These are phyloP conservation scores for Chaetodon auriga DNA, from an alignment of 2,113 vertebrate genomes.

Conservation along the genomic window DNA sequence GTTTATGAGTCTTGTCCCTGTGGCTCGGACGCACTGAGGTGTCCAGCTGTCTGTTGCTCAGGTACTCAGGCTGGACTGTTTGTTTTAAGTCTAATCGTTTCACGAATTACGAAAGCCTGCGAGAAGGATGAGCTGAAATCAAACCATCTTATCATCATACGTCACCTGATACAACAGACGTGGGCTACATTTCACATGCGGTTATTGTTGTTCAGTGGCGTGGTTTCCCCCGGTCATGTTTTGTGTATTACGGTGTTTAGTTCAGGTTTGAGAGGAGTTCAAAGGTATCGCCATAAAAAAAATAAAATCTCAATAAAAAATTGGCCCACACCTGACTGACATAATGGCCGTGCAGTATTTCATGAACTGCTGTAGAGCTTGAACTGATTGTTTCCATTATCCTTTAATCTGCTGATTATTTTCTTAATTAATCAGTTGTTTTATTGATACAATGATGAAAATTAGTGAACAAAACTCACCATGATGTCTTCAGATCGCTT, in stretches of 20 bases:
- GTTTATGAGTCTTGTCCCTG: background rate
- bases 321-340: no score
- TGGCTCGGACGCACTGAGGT: background rate
- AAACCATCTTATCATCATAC: background rate
- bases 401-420: no score
- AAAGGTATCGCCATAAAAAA: conserved; percentile 4
- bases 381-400: no score
- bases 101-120: background rate
- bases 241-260: no score
- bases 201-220: background rate
- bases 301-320: background rate
- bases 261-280: background rate
- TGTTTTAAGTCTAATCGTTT: background rate
- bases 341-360: no score
- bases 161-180: background rate
- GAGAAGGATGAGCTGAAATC: background rate
- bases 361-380: no score
- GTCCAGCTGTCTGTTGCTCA: background rate
- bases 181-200: background rate
- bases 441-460: no score
- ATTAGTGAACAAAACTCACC: no score
- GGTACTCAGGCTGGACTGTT: background rate
- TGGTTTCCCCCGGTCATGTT: no score
- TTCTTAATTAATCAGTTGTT: no score
- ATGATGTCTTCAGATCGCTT: no score